A percentile compares a stretch with the other conserved stretches of the same genome.
Evolutionary conservation across 2,888 invertebrate genomes (phyloP).

Genomic region (Eutolmus rufibarbis): DNA sequence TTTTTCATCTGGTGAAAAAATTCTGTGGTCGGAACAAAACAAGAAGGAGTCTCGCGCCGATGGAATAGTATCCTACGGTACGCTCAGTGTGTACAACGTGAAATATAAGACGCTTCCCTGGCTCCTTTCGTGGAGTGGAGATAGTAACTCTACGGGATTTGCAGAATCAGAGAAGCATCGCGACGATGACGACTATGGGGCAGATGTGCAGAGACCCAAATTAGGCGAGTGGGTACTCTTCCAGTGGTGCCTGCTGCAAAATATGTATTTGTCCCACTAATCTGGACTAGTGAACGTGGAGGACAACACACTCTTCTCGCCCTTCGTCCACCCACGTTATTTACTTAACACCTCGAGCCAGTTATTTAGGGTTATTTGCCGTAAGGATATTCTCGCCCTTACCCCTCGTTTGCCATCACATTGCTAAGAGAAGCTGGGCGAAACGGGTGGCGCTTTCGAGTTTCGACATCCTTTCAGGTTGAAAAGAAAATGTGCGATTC

Average conservation of each 20-base stretch:
- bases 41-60: not conserved
- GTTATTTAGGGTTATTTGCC: constrained; percentile 24
- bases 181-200: not conserved
- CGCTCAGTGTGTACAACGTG: constrained; percentile 19
- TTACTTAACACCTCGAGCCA: constrained; percentile 25
- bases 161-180: constrained; percentile 23
- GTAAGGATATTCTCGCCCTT: constrained; percentile 18
- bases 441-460: not conserved
- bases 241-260: not conserved
- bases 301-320: not conserved
- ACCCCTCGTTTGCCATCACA: not conserved
- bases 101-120: not conserved
- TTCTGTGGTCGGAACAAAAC: not conserved
- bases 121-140: not conserved
- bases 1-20: constrained; percentile 12
- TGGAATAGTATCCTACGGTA: constrained; percentile 1
- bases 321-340: not conserved
- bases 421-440: not conserved
- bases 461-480: not conserved
- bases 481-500: not conserved
- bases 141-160: not conserved
- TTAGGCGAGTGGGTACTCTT: not conserved
- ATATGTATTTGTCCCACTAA: not conserved
- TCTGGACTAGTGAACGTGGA: not conserved
- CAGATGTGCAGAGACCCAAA: not conserved